Conservation (phyloP, 2,888 invertebrate genomes). For the Xylota sylvarum region DNA sequence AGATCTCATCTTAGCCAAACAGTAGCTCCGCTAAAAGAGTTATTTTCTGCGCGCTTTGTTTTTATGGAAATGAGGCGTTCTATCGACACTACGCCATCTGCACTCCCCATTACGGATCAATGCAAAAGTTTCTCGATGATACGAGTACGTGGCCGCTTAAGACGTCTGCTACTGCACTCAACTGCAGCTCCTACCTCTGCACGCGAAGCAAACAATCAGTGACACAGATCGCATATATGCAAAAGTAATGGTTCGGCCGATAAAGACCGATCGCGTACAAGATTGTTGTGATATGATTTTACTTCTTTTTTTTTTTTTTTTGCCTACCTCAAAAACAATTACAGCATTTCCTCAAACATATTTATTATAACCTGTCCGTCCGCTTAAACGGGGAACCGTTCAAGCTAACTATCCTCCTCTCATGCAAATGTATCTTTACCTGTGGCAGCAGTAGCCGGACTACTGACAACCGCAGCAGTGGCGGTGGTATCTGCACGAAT, state of each 20-base stretch:
- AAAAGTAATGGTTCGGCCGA: conserved; percentile 70
- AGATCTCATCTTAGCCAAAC: conserved; percentile 43
- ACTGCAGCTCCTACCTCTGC: conserved; percentile 15
- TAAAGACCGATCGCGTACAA: conserved; percentile 75
- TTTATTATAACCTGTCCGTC: conserved; percentile 76
- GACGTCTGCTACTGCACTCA: conserved; percentile 30
- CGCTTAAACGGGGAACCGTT: conserved; percentile 53
- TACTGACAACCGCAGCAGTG: conserved; percentile 63
- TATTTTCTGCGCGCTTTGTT: conserved; percentile 68
- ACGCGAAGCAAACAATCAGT: conserved; percentile 64
- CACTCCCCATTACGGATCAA: conserved; percentile 52
- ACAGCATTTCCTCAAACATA: conserved; percentile 77
- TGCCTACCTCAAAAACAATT: conserved; percentile 66
- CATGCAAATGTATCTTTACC: conserved; percentile 62
- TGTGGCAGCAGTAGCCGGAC: conserved; percentile 56
- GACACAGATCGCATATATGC: conserved; percentile 76
- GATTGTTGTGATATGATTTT: conserved; percentile 73
- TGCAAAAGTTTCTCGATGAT: conserved; percentile 45
- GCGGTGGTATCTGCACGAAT: conserved; percentile 74
- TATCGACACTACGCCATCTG: conserved; percentile 73
- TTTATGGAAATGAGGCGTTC: conserved; percentile 76
- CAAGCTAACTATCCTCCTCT: conserved; percentile 43
- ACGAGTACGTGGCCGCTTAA: conserved; percentile 37
- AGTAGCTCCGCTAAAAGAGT: conserved; percentile 70
- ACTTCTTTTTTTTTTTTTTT: conserved; percentile 31